Percentiles rank a stretch among this genome's conserved stretches.
phyloP scores from a whole-genome alignment of 2,888 invertebrate genomes.

The Synergus umbraculus region DNA sequence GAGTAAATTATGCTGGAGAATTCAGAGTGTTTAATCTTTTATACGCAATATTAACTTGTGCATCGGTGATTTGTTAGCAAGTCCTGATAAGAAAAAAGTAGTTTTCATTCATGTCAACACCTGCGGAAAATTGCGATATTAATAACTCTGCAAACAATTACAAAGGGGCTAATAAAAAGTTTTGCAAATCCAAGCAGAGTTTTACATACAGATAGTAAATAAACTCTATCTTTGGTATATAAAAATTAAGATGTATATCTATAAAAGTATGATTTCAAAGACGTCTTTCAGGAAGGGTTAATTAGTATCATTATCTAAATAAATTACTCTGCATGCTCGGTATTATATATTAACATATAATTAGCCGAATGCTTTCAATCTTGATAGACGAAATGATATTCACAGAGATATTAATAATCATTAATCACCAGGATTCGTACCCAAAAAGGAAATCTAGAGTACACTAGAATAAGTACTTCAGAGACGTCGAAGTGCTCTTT shows the following conservation, averaged over 20 bases:
- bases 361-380: no score
- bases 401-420: no score
- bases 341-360: no score
- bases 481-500: neutral
- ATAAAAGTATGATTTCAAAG: no score
- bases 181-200: neutral
- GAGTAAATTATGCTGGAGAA: neutral
- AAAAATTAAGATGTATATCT: no score
- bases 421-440: no score
- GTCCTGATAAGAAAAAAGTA: neutral
- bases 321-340: no score
- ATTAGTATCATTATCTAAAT: no score
- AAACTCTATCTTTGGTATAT: no score
- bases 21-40: neutral
- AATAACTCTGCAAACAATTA: neutral
- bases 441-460: neutral
- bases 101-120: neutral
- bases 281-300: no score
- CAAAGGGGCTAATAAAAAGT: neutral
- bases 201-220: neutral
- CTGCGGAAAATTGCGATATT: neutral
- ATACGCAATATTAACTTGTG: neutral
- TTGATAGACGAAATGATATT: no score
- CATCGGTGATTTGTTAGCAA: neutral
- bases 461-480: neutral